Base-by-base conservation (phyloP, 2,113 vertebrate species). In the Haliaeetus leucogaster region DNA sequence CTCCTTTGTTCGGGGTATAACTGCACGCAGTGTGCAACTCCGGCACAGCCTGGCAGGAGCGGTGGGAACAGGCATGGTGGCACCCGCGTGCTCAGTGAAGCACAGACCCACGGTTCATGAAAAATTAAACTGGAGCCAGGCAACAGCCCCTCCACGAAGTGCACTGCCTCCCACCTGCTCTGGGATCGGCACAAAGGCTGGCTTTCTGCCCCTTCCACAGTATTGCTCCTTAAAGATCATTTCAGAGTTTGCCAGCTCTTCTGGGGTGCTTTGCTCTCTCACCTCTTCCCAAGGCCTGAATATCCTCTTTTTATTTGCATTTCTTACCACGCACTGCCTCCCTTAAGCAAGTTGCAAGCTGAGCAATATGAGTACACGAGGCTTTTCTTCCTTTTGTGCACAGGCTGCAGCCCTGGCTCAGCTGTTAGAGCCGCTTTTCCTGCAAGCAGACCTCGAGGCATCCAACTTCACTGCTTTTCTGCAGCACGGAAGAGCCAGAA, bases 241-340 rank as follows among this genome's bases (percentile, higher is more conserved):
- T 65, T 38, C 25, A 36, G 92, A 89, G 86, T 86, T 11, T 92
- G 95, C 94, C 95, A 95, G 89, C 85, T 10, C 63, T 82, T 90
- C 90, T 82, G 53, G 43, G 93, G 48, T 26, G 62, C 87, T 93
- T 55, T 80, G 63, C 71, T 86, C 61, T 68, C 89, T 67, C 17
- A 7, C n/a, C 80, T 93, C 84, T 50, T 91, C 82, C 78, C 7
- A 0, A 87, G 82, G 78, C 56, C 61, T 90, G 84, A 82, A 85
- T 61, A 91, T 85, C 90, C 74, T 85, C 73, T 71, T 87, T 71
- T 63, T 62, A 86, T 89, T 82, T 87, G 87, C 66, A 56, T 89
- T 84, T 93, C 82, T 93, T 32, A 59, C 61, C 2, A 1, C 3
- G 27, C 10, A 1, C 47, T 80, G 93, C 82, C 89, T 92, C 79